Base-by-base conservation (phyloP, 2,888 invertebrate genomes). In the Hanleya hanleyi region DNA sequence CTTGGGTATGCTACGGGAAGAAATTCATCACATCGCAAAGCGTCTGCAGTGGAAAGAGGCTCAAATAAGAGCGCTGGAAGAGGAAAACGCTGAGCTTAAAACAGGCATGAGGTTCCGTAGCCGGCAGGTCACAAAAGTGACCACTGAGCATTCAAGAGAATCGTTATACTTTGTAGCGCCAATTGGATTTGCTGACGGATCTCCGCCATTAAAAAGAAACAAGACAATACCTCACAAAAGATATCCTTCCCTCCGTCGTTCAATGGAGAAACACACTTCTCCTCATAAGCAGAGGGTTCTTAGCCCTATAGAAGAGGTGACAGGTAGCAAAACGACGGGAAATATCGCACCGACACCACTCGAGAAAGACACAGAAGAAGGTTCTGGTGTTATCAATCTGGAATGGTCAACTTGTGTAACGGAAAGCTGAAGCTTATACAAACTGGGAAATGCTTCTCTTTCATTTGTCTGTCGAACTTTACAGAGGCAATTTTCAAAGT, bases 11-110 rank as follows among this genome's bases (percentile, higher is more conserved):
- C 29, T 57, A 29, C 57, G 57, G 1, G 57, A 57, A 57, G 57
- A 57, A 26, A 57, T 57, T 15, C 57, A 57, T 4, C 57, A 57
- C 26, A 57, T 57, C 26, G 22, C 57, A 4, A 57, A 57, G 29
- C 57, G 57, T 29, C 57, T 57, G 22, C 57, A 57, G 57, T 57
- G 57, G 57, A 57, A 57, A 26, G 57, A 57, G 22, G 57, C 57
- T 18, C 57, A 57, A 57, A 57, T 57, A 4, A 22, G 26, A 26
- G 57, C 57, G 26, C 32, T 57, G 4, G 57, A 57, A 57, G 57
- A 57, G 9, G 57, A 57, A 57, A 57, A 57, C 29, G 22, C 57
- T 12, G 57, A 57, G 26, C 57, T 57, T 29, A 57, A 57, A 26
- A 22, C 57, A 29, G 57, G 57, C 15, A 32, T 57, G 22, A 29